Percentiles rank a stretch among this genome's conserved stretches.
These are phyloP conservation scores for Mastomys coucha DNA, from an alignment of 2,113 vertebrate species.

Conservation along the genomic window DNA sequence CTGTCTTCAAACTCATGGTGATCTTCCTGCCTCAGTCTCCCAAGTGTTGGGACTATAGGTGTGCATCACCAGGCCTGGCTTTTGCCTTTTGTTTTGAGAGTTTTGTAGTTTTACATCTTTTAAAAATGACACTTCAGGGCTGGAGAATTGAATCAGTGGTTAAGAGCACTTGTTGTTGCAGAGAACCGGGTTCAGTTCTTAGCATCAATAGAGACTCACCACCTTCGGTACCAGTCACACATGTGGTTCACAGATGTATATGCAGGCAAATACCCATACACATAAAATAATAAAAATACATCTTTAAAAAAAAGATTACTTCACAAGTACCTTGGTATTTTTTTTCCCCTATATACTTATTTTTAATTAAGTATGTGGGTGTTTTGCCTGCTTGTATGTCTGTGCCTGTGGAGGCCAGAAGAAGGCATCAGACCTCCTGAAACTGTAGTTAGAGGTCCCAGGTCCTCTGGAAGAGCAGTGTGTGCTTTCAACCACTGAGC, in stretches of 20 bases:
- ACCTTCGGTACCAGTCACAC: background rate
- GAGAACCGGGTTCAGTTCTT: background rate
- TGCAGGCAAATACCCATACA: background rate
- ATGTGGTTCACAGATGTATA: background rate
- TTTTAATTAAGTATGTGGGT: background rate
- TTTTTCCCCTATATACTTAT: background rate
- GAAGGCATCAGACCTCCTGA: background rate
- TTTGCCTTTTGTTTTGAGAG: background rate
- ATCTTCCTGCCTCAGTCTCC: background rate
- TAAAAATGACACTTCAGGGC: background rate
- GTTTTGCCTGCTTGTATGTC: background rate
- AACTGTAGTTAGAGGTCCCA: background rate
- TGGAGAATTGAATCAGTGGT: background rate
- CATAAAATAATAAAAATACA: background rate
- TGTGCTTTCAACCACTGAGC: background rate
- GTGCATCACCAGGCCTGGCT: background rate
- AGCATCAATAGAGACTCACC: too few relatives aligned
- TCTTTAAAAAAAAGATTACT: background rate
- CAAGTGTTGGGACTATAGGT: background rate
- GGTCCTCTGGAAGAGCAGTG: background rate
- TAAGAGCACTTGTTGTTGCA: background rate
- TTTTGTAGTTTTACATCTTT: background rate
- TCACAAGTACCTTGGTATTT: background rate
- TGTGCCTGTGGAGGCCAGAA: background rate
- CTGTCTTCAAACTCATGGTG: background rate